Conservation (phyloP, 2,113 vertebrate species). For the Onychostruthus taczanowskii region DNA sequence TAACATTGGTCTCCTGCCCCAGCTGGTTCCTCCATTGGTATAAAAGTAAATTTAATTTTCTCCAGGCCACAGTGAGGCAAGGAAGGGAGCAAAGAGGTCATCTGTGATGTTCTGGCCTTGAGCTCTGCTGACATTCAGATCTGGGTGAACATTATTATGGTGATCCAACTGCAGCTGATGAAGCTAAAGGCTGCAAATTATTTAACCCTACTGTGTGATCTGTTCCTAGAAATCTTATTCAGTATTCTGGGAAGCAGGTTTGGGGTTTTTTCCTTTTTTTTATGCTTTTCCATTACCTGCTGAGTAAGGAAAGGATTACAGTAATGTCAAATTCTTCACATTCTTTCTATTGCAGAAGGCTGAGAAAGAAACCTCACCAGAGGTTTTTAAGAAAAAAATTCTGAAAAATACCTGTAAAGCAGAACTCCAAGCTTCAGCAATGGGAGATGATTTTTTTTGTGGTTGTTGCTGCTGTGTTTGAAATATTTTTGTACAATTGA, state of each 20-base stretch:
- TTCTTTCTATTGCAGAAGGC: neutral
- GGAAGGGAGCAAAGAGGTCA: neutral
- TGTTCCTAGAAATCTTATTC: neutral
- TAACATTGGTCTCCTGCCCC: rapidly evolving
- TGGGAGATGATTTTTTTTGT: neutral
- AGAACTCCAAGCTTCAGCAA: neutral
- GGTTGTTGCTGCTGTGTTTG: neutral
- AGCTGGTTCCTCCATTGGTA: neutral
- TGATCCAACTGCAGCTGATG: neutral
- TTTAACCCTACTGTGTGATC: neutral
- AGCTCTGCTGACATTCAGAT: neutral
- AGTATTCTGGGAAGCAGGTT: neutral
- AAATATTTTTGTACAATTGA: neutral
- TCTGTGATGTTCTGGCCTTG: neutral
- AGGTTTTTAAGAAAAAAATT: neutral
- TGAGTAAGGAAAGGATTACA: neutral
- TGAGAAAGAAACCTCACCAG: neutral
- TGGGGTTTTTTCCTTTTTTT: no score
- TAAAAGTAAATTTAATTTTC: neutral
- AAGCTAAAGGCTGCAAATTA: neutral
- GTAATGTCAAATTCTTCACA: neutral
- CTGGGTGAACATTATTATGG: neutral
- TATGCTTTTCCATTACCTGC: neutral
- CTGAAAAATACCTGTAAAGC: neutral
- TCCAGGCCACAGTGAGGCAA: neutral